Base-by-base conservation (phyloP, 2,888 invertebrate species). In the Pherbina coryleti region DNA sequence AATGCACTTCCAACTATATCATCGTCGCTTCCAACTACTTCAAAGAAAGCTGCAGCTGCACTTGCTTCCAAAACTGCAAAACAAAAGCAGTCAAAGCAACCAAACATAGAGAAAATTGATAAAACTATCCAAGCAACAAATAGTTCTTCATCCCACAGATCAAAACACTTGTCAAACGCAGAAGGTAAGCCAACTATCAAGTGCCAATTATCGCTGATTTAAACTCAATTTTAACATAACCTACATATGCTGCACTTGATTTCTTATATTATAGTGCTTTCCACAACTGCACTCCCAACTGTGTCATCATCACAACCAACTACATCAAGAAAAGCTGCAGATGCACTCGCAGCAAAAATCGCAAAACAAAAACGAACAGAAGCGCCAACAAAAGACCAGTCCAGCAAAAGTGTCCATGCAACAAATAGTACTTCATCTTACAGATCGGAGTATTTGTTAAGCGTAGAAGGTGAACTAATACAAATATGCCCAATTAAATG, bases 231-330 rank as follows among this genome's bases (percentile, higher is more conserved):
- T n/a, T n/a, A n/a, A n/a, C n/a, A n/a, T n/a, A n/a, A n/a, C n/a
- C n/a, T n/a, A n/a, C n/a, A n/a, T n/a, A n/a, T n/a, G n/a, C n/a
- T n/a, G n/a, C n/a, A n/a, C n/a, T n/a, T n/a, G n/a, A n/a, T n/a
- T n/a, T 31, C 5, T 62, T 8, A 28, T 11, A 62, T 44, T 67
- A 22, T 19, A 67, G 67, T 67, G n/a, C 22, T 44, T 44, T 11
- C 34, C 17, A 17, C 3, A 19, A 37, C 7, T 49, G 44, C 67
- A 7, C 17, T 57, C 25, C 5, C 31, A 31, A 31, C 31, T 31
- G 31, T 31, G 5, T 31, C 31, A 49, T 51, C 78, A 49, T 78
- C 79, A 14, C 74, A 57, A n/a, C 78, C 78, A 19, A 76, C 78
- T 67, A 78, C 71, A 2, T 76, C 80, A 17, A 55, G 57, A 34